phyloP scores from a whole-genome alignment of 2,888 invertebrate species.

The Phengaris alcon region DNA sequence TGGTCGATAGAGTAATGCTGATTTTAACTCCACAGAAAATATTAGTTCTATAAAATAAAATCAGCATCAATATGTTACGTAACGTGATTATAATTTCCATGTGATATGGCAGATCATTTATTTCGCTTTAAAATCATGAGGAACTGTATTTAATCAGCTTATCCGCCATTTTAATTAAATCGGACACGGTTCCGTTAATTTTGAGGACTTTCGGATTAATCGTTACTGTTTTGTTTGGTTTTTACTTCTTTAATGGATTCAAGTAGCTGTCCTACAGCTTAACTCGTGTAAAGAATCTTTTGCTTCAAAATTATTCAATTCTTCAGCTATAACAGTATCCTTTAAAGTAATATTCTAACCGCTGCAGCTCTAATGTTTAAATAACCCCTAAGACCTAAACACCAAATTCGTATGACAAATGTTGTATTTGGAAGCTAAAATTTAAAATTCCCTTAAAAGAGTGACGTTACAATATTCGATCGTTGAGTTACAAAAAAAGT shows the following conservation, averaged over 20 bases:
- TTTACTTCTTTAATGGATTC: not conserved
- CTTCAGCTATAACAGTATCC: not conserved
- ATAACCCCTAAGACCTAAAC: too few relatives aligned
- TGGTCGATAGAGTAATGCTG: not conserved
- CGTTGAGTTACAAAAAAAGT: too few relatives aligned
- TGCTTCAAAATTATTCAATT: not conserved
- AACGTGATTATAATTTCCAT: not conserved
- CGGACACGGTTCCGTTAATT: not conserved
- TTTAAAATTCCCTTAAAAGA: too few relatives aligned
- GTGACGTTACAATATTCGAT: too few relatives aligned
- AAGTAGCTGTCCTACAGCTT: not conserved
- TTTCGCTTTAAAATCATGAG: constrained; percentile 9
- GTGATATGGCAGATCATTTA: not conserved
- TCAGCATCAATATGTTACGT: not conserved
- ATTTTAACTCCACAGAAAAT: not conserved
- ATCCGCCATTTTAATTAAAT: constrained; percentile 4
- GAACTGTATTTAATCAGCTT: not conserved
- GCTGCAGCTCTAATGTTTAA: too few relatives aligned
- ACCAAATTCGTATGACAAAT: too few relatives aligned
- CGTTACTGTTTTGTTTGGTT: not conserved
- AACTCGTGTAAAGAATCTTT: not conserved
- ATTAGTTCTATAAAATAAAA: not conserved
- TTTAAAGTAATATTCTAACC: not conserved
- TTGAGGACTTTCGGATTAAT: not conserved
- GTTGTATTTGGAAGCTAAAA: too few relatives aligned